Evolutionary conservation across 2,113 vertebrate genomes (phyloP).

Genomic region (Lampris megalopsis): DNA sequence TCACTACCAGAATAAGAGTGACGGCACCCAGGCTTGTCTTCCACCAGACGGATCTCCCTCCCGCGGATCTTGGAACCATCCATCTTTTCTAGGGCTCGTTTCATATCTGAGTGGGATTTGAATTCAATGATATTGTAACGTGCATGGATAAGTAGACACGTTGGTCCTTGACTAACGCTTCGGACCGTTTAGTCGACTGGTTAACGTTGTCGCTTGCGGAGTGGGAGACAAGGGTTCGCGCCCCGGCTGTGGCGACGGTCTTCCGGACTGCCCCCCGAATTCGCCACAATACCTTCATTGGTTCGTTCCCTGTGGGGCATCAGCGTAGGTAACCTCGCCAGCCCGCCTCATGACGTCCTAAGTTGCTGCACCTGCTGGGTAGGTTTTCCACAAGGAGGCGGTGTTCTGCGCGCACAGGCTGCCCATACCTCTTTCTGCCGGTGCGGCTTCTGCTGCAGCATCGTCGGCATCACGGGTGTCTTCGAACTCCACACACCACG

Average conservation of each 20-base stretch:
- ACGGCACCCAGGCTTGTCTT: slow-evolving; percentile 88
- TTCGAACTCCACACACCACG: slow-evolving; percentile 89
- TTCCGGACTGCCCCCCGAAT: no score
- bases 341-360: slow-evolving; percentile 96
- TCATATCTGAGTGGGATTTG: slow-evolving; percentile 90
- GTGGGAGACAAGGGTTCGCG: no score
- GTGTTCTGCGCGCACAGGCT: slow-evolving; percentile 92
- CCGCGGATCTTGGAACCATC: slow-evolving; percentile 93
- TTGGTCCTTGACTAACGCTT: no score
- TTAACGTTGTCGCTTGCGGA: no score
- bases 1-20: slow-evolving; percentile 90
- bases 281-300: slow-evolving; percentile 86
- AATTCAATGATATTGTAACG: slow-evolving; percentile 83
- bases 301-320: slow-evolving; percentile 92
- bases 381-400: slow-evolving; percentile 95
- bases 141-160: no score
- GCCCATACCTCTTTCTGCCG: slow-evolving; percentile 93
- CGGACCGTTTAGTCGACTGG: no score
- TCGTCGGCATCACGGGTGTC: slow-evolving; percentile 90
- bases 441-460: slow-evolving; percentile 90
- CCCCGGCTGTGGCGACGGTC: no score
- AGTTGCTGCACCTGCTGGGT: slow-evolving; percentile 91
- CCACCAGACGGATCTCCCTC: slow-evolving; percentile 90
- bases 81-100: slow-evolving; percentile 90
- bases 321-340: slow-evolving; percentile 93